Base-by-base conservation (phyloP, 1,140 invertebrate species). In the Daktulosphaira vitifoliae region DNA sequence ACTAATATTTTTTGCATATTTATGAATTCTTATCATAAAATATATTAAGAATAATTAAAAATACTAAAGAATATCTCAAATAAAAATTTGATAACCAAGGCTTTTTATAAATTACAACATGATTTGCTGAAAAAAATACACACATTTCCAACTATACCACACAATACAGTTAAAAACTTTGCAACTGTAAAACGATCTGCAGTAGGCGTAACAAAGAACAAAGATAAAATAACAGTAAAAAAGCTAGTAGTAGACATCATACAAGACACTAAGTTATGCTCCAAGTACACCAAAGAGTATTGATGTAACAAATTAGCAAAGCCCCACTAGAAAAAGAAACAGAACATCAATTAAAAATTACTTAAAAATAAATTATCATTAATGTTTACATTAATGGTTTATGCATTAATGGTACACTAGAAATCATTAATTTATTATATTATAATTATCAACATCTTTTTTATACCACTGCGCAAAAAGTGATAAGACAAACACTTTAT, bases 201-300 rank as follows among this genome's bases (percentile, higher is more conserved):
- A 23, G 77, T 74, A 67, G 82, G 82, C 62, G 89, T 86, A 11
- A 90, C 89, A 75, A 90, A 92, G 13, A 89, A 74, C 5, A 88
- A 82, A 29, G 89, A 85, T 70, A 92, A 79, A 22, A 90, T 76
- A 23, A 94, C 78, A 6, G 88, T 92, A 71, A 93, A 92, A 46
- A 94, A 78, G 71, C 86, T 86, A 25, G 89, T 90, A 7, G 86
- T 84, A 2, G 89, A 90, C 26, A 87, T 89, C 51, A 94, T 74
- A 48, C 92, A 81, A 72, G 87, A 88, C 52, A 92, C 83, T 70
- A 91, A 78, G 68, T 84, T 82, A 56, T 84, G 80, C 76, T 92
- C 84, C 13, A 86, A 86, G 72, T 85, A 77, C 26, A 81, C 78
- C 65, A 92, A 75, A 25, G 89, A 88, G 69, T 87, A 77, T 77